phyloP scores from a whole-genome alignment of 2,888 invertebrate genomes.

The Hybos culiciformis region DNA sequence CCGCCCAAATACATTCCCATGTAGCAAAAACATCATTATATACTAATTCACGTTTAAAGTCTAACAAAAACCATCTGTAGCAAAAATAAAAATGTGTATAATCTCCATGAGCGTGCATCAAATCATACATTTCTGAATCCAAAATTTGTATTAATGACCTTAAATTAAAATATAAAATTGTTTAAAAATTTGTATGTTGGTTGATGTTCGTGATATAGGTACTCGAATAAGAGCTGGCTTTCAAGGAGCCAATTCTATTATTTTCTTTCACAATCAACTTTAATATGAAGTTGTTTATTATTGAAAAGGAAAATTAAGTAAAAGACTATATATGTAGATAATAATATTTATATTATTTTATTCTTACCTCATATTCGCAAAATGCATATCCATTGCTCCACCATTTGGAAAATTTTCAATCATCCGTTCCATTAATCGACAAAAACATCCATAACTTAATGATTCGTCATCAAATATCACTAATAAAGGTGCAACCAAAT shows the following conservation, averaged over 20 bases:
- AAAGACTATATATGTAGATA: not conserved
- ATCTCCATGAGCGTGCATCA: conserved; percentile 90
- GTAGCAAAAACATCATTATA: conserved; percentile 89
- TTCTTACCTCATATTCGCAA: conserved; percentile 76
- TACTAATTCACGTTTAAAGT: conserved; percentile 86
- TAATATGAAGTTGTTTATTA: no score
- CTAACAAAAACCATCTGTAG: conserved; percentile 92
- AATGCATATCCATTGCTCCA: conserved; percentile 90
- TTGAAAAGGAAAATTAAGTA: not conserved
- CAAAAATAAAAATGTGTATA: conserved; percentile 97
- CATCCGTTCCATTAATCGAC: conserved; percentile 80
- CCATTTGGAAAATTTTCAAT: conserved; percentile 84
- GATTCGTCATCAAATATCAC: conserved; percentile 90
- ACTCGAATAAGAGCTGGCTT: no score
- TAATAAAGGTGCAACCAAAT: conserved; percentile 80
- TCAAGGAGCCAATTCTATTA: no score
- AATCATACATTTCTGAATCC: conserved; percentile 84
- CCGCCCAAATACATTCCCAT: conserved; percentile 97
- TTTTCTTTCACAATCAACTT: no score
- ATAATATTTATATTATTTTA: not conserved
- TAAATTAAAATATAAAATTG: conserved; percentile 12
- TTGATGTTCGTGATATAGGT: no score
- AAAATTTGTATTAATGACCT: conserved; percentile 72
- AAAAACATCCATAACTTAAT: conserved; percentile 80
- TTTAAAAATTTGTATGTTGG: not conserved